Conservation (phyloP, 2,113 vertebrate genomes). For the Sterrhoptilus dennistouni region DNA sequence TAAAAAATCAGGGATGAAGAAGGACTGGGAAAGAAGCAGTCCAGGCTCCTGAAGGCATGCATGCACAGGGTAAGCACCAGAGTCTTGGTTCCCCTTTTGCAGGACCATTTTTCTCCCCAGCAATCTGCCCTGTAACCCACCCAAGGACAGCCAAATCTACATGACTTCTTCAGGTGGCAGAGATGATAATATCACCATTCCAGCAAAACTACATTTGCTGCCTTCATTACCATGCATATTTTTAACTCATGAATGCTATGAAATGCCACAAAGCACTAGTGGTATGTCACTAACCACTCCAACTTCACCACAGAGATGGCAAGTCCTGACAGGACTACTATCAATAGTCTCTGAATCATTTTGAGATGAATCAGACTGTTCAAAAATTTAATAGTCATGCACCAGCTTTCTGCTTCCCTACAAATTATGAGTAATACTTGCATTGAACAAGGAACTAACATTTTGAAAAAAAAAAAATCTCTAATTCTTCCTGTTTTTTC, state of each 20-base stretch:
- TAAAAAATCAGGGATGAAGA: not conserved
- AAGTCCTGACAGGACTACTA: not conserved
- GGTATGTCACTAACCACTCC: not conserved
- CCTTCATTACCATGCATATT: not conserved
- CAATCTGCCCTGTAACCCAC: not conserved
- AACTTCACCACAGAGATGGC: not conserved
- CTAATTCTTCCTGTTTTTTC: not conserved
- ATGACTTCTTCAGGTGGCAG: not conserved
- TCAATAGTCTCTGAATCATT: conserved; percentile 52
- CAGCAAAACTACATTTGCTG: not conserved
- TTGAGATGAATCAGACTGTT: conserved; percentile 45
- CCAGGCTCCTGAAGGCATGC: not conserved
- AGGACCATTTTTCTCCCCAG: not conserved
- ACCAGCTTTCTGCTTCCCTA: conserved; percentile 25
- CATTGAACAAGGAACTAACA: not conserved
- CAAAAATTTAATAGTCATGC: conserved; percentile 30
- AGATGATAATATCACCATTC: not conserved
- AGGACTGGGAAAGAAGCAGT: not conserved
- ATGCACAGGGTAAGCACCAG: not conserved
- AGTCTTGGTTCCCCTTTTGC: not conserved
- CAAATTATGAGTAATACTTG: conserved; percentile 1
- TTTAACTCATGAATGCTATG: not conserved
- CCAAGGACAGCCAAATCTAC: not conserved
- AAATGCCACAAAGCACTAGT: not conserved
- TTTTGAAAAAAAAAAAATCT: not conserved